Conservation (phyloP, 2,888 invertebrate genomes). For the Mesorhabditis sp. region DNA sequence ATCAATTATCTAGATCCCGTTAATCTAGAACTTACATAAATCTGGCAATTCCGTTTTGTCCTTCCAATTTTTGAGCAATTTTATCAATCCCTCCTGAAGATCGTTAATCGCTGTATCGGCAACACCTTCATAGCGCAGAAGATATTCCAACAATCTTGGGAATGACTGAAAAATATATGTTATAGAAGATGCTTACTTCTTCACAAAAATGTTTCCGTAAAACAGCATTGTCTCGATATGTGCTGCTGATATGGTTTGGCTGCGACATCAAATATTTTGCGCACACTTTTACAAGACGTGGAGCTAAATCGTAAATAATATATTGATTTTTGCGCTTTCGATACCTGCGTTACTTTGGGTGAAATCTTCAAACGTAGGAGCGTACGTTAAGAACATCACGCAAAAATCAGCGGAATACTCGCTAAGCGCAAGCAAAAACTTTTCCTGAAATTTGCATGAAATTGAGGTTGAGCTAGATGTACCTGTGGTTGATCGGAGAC, state of each 20-base stretch:
- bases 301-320: not conserved
- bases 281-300: not conserved
- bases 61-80: not conserved
- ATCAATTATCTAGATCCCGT: too few relatives aligned
- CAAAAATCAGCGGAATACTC: not conserved
- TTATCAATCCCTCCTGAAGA: not conserved
- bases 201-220: not conserved
- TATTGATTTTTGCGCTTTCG: too few relatives aligned
- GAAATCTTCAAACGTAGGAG: not conserved
- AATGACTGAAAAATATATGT: not conserved
- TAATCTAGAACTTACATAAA: not conserved
- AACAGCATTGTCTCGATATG: not conserved
- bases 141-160: not conserved
- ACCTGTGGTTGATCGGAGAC: too few relatives aligned
- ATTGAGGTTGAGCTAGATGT: too few relatives aligned
- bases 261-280: not conserved
- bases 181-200: not conserved
- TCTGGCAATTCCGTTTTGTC: not conserved
- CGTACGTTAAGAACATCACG: not conserved
- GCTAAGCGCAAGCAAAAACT: not conserved
- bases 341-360: too few relatives aligned
- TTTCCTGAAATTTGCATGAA: too few relatives aligned
- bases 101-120: not conserved
- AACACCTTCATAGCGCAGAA: not conserved
- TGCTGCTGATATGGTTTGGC: not conserved